Base-by-base conservation (phyloP, 2,797 vertebrate genomes). In the Enteromius anoplus region DNA sequence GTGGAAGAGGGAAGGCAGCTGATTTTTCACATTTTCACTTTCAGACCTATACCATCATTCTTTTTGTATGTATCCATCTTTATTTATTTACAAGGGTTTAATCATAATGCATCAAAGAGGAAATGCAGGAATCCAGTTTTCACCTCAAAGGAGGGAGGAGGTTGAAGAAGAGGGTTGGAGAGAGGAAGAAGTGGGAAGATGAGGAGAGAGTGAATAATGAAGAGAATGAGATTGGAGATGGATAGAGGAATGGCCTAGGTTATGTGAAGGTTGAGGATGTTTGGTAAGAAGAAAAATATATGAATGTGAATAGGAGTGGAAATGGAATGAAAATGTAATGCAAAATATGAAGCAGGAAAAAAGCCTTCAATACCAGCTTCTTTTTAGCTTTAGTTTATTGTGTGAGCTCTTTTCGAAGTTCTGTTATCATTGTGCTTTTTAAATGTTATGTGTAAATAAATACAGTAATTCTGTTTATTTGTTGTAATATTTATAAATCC, bases 51-150 rank as follows among this genome's bases (percentile, higher is more conserved):
- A 23, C 62, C 42, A 70, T 51, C 34, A 51, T 29, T 55, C 49
- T 71, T 73, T 37, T 45, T 51, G 42, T 73, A 66, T 42, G 0
- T 62, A 65, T 60, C n/a, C 75, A 15, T 58, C 64, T 42, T 84
- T 78, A 71, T 79, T 77, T 70, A 58, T 76, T 62, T 73, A 84
- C 69, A 69, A 45, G 23, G 68, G 76, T 82, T 86, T 80, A 86
- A 84, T 80, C 49, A 84, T 62, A 40, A 62, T 69, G 70, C 19
- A 37, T 73, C 12, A 32, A 37, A 75, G 21, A 82, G 71, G 32
- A 84, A 85, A 78, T 47, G n/a, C 37, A 32, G 23, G 73, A 68
- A 77, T 84, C 79, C 62, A 71, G 71, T 85, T 87, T 85, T 82
- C 75, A 84, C 84, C 71, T 84, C 65, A 58, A n/a, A 34, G 4